phyloP scores from a whole-genome alignment of 1,140 invertebrate species.

The Eupristina koningsbergeri region DNA sequence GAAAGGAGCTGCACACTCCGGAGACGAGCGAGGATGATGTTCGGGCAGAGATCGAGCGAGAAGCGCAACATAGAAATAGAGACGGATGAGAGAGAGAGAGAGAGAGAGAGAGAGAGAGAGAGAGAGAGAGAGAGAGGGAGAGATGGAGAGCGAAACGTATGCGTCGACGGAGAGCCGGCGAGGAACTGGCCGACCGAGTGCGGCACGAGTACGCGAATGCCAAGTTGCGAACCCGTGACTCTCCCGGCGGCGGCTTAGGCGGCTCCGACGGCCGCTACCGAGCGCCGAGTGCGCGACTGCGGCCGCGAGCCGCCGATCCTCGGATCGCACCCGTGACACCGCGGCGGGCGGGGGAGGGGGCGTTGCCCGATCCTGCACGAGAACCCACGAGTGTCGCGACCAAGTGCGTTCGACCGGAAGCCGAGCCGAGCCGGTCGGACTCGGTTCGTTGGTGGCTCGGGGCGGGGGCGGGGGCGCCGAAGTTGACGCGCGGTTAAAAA shows the following conservation, averaged over 20 bases:
- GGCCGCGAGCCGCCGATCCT: background rate
- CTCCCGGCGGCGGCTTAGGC: constrained; percentile 50
- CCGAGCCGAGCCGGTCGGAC: constrained; percentile 45
- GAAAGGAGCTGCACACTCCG: too few relatives aligned
- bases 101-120: background rate
- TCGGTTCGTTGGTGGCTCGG: background rate
- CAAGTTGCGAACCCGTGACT: constrained; percentile 53
- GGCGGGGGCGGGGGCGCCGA: background rate
- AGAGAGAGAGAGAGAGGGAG: background rate
- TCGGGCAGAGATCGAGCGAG: background rate
- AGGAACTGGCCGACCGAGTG: constrained; percentile 72
- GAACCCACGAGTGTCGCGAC: constrained; percentile 59
- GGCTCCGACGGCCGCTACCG: constrained; percentile 55
- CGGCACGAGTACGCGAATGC: constrained; percentile 54
- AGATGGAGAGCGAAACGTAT: constrained; percentile 44
- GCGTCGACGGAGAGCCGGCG: constrained; percentile 66
- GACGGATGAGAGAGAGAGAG: background rate
- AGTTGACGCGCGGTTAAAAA: background rate
- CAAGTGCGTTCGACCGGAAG: constrained; percentile 63
- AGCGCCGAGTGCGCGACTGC: constrained; percentile 48
- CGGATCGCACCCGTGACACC: background rate
- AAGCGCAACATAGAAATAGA: background rate
- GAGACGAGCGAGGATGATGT: too few relatives aligned
- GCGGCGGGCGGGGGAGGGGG: constrained; percentile 46
- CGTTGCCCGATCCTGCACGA: constrained; percentile 57